Evolutionary conservation across 1,140 invertebrate genomes (phyloP).

Genomic region (Ceratosolen solmsi): DNA sequence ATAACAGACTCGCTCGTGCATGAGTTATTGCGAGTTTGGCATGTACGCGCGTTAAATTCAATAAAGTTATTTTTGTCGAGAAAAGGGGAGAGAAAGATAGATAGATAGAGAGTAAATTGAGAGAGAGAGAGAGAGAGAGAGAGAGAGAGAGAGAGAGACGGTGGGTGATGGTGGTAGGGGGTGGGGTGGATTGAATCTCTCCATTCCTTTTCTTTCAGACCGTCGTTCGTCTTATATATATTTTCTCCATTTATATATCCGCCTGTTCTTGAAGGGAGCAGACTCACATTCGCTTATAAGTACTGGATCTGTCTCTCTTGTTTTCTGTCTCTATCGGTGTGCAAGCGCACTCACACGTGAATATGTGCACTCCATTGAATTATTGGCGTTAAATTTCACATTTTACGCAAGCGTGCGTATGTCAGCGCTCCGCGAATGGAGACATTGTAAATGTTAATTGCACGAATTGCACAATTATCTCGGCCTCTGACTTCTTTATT

Average conservation of each 20-base stretch:
- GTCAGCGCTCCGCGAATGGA: conserved; percentile 56
- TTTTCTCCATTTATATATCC: conserved; percentile 20
- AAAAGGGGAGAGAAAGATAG: not conserved
- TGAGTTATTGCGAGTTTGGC: conserved; percentile 62
- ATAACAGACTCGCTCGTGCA: conserved; percentile 54
- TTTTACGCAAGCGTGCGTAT: conserved; percentile 58
- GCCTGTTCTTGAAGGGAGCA: conserved; percentile 10
- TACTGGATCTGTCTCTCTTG: conserved; percentile 28
- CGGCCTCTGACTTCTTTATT: conserved; percentile 25
- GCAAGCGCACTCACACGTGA: conserved; percentile 48
- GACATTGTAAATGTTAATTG: conserved; percentile 72
- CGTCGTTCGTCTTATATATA: conserved; percentile 29
- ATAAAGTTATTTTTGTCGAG: conserved; percentile 63
- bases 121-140: not conserved
- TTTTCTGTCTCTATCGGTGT: conserved; percentile 14
- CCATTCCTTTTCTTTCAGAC: not conserved
- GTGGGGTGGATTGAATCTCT: not conserved
- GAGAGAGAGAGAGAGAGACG: conserved; percentile 1
- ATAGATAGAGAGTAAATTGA: not conserved
- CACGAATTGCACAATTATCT: conserved; percentile 66
- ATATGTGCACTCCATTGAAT: conserved; percentile 61
- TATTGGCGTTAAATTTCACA: conserved; percentile 66
- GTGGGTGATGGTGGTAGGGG: not conserved
- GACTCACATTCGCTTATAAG: conserved; percentile 27
- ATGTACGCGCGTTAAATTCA: conserved; percentile 62